Conservation (phyloP, 2,113 vertebrate species). For the Callaeas wilsoni region DNA sequence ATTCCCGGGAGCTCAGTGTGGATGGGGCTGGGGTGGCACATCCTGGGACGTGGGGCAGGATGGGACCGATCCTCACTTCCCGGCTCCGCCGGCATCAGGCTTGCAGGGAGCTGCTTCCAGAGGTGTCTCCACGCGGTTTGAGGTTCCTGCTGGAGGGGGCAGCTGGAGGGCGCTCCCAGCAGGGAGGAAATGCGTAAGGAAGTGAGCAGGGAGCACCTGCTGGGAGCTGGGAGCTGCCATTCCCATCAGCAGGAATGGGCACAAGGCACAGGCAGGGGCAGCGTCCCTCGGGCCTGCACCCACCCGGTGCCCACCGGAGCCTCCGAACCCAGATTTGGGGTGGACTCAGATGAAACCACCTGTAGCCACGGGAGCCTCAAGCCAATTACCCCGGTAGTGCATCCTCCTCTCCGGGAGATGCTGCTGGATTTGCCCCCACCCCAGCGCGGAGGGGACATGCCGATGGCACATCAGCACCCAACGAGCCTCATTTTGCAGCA, state of each 20-base stretch:
- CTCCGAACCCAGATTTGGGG: background rate
- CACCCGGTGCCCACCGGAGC: background rate
- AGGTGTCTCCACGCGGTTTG: accelerated
- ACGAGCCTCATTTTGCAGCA: background rate
- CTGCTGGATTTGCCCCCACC: background rate
- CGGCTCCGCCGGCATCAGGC: accelerated
- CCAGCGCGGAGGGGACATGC: accelerated
- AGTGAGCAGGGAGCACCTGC: background rate
- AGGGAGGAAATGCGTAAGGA: background rate
- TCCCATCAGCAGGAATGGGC: background rate
- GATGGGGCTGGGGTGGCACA: background rate
- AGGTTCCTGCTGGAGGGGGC: background rate
- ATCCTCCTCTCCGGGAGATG: background rate
- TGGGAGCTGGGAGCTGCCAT: background rate
- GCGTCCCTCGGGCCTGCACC: background rate
- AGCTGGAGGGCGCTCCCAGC: background rate
- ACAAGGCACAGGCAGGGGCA: background rate
- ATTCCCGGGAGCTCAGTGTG: accelerated
- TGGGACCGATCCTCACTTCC: background rate
- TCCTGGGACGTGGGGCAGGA: background rate
- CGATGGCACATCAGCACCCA: background rate
- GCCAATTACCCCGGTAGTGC: accelerated
- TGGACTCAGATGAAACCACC: background rate
- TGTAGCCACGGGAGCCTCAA: accelerated
- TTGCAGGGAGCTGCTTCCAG: background rate